Evolutionary conservation across 2,113 vertebrate species (phyloP), one percentile per base, ranked within the genome.

Genomic region (Clarias gariepinus): DNA sequence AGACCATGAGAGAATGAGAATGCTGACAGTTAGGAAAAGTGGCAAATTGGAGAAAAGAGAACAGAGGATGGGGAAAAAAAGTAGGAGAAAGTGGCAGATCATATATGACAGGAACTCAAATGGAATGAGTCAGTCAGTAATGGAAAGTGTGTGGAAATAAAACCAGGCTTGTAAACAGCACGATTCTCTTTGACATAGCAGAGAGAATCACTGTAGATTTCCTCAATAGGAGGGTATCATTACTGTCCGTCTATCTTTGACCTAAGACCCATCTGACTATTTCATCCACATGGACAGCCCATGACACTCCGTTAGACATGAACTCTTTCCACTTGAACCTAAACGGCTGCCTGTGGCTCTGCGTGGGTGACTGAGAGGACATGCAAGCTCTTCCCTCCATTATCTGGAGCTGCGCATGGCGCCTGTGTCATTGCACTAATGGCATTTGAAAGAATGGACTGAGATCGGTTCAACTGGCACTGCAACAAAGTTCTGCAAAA

Each of bases 241-340:
- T 52, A 82, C 11, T 7, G 28, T 36, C 68, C 19, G 86, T 55
- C 86, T 82, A 28, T 47, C 60, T 47, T 76, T 82, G 69, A 82
- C 68, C 80, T 16, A 23, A 64, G 61, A 33, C 12, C n/a, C 63
- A 74, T 58, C 55, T 16, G 33, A 60, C 55, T 74, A 9, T 61
- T 64, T 87, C 68, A 47, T 58, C 80, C 77, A 55, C 57, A 41
- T 28, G 33, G 52, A 30, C n/a, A 71, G 71, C 19, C 53, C 0
- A 16, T 61, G 78, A 80, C 82, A 81, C 41, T 87, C 53, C 60
- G 36, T 81, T 73, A 63, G 64, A 81, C 33, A 85, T 73, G 55
- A 85, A 53, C 83, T 63, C 66, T 74, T 81, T 63, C 86, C 66
- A 73, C 64, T 84, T 85, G 64, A 84, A 57, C 77, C 83, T 66